Evolutionary conservation across 2,113 vertebrate species (phyloP), one percentile per base, ranked within the genome.

Genomic region (Rhadina sibilatrix): DNA sequence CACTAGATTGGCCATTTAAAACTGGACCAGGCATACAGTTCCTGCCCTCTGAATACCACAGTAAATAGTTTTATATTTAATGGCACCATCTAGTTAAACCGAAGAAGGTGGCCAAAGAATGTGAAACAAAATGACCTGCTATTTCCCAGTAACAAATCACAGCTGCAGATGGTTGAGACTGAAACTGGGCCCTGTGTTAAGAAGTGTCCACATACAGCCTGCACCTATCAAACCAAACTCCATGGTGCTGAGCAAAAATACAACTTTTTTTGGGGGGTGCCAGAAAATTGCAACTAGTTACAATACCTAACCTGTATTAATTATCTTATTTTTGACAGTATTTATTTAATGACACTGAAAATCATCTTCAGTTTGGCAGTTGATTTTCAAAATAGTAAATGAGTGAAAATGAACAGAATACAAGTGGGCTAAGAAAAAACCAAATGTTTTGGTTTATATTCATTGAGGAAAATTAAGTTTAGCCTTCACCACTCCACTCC

Each of bases 241-340:
- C 9, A 31, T 1, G 23, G 23, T 71, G 33, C 53, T 59, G 46
- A 49, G 59, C 11, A 87, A 35, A 86, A 65, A 54, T 1, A 10
- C 0, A 37, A 22, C 8, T 3, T 28, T 8, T 10, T 60, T 14
- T 19, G 3, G 4, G 28, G 10, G 3, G 10, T 10, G 9, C 15
- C 57, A 89, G 59, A 66, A 94, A 84, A 83, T 18, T 49, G 15
- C 38, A 88, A 31, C 16, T 65, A 21, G 15, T 66, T 76, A 40
- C 49, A 69, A 44, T 49, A 37, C 28, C 19, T 28, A 77, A 59
- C 33, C 16, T 44, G 28, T 24, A 31, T 38, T 61, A n/a, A 27
- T 64, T 49, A 1, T 78, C 49, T 78, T 24, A 15, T 46, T 74
- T 74, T 52, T 52, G 42, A 65, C 28, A 49, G 22, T 20, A 12